A percentile compares a stretch with the other conserved stretches of the same genome.
phyloP scores from a whole-genome alignment of 1,140 invertebrate genomes.

The Sarcophaga peregrina region DNA sequence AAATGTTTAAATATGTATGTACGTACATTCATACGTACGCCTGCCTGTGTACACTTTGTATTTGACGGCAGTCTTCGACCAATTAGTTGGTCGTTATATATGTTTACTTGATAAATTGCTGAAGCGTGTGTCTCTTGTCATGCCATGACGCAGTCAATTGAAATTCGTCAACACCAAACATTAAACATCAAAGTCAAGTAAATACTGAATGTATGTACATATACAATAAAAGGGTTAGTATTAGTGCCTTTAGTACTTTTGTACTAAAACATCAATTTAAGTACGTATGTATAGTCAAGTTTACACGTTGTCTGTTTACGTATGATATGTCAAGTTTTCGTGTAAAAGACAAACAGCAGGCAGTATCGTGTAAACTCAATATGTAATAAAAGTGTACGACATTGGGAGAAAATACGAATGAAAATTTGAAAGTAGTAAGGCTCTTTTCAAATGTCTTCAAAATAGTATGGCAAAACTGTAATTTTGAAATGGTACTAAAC shows the following conservation, averaged over 20 bases:
- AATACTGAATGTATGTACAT: background rate
- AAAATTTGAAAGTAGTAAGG: no score
- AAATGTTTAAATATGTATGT: background rate
- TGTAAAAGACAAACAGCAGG: no score
- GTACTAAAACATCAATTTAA: background rate
- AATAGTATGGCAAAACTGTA: no score
- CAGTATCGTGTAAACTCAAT: no score
- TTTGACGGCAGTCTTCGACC: conserved; percentile 13
- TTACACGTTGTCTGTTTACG: no score
- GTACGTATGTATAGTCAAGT: background rate
- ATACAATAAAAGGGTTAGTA: background rate
- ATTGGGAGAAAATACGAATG: no score
- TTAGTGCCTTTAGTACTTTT: background rate
- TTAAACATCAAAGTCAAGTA: background rate
- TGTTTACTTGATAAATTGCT: conserved; percentile 28
- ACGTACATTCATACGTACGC: background rate
- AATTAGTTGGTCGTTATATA: conserved; percentile 35
- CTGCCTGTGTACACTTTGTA: background rate
- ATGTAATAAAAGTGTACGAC: no score
- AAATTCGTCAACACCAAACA: conserved; percentile 15
- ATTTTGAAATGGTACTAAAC: no score
- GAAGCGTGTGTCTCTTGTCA: conserved; percentile 29
- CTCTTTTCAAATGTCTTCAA: no score
- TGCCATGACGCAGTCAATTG: conserved; percentile 7
- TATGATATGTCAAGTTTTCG: no score